Evolutionary conservation across 2,888 invertebrate species (phyloP), one percentile per base, ranked within the genome.

Genomic region (Tipula lateralis): DNA sequence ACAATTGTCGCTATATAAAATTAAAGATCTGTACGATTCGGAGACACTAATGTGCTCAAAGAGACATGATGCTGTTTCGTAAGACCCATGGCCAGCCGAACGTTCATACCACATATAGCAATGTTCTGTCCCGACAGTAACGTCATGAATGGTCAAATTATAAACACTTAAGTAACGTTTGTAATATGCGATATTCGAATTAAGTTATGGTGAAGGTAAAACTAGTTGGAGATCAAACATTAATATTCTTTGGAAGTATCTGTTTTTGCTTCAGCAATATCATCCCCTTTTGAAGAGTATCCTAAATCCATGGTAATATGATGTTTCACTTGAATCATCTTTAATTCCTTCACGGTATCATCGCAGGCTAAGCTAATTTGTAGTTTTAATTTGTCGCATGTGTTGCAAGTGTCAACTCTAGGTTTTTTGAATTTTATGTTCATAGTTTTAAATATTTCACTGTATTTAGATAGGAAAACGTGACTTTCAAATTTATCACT

Each of bases 21-120:
- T 16, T 80, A 80, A 29, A 2, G 81, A 81, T 12, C 13, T 29
- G 81, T 29, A 29, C 12, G 12, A 29, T 9, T 29, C 29, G 2
- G 29, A 29, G 29, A 29, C 29, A 29, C 13, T 29, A 81, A 29
- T 82, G 30, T 82, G 30, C 30, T 29, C 82, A 4, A 29, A 82
- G 30, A 30, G 82, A 82, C 82, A 29, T 30, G 29, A 29, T 29
- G 82, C 12, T 82, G 13, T 82, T 16, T n/a, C 82, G 30, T 30
- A 29, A 16, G 29, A 29, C 13, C 30, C 29, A 82, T 30, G 13
- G 4, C 82, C 82, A 12, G n/a, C 30, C 13, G 30, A n/a, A n/a
- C 82, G 29, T 82, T 82, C 82, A 82, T 82, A 30, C 82, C 82
- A 82, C 30, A 82, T 82, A 82, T 82, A 82, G 30, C 30, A 82